Percentiles rank a stretch among this genome's conserved stretches.
Evolutionary conservation across 2,113 vertebrate genomes (phyloP).

Genomic region (Apeltes quadracus): DNA sequence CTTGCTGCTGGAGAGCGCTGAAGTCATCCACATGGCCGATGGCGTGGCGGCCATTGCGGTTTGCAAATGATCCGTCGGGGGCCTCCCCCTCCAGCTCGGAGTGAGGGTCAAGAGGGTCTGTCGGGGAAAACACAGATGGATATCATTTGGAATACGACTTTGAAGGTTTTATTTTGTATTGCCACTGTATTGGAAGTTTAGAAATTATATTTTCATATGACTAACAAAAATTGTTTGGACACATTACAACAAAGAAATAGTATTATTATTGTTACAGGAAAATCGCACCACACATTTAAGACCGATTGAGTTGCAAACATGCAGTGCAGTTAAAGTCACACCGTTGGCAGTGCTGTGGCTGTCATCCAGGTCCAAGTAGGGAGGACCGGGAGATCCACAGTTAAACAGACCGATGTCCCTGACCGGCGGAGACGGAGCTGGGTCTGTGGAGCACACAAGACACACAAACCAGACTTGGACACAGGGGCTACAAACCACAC

Average conservation of each 20-base stretch:
- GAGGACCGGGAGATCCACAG: conserved; percentile 70
- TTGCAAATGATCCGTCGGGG: conserved; percentile 74
- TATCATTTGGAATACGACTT: background rate
- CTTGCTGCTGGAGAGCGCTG: conserved; percentile 85
- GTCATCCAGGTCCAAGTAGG: conserved; percentile 73
- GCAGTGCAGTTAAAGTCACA: conserved; percentile 68
- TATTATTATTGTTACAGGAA: conserved; percentile 5
- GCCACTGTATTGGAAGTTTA: background rate
- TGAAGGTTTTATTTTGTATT: background rate
- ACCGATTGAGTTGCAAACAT: conserved; percentile 32
- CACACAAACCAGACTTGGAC: conserved; percentile 57
- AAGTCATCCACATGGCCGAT: conserved; percentile 87
- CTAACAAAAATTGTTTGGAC: background rate
- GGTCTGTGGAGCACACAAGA: conserved; percentile 80
- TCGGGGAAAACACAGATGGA: background rate
- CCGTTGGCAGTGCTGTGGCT: conserved; percentile 77
- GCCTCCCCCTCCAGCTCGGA: conserved; percentile 81
- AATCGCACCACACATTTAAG: conserved; percentile 6
- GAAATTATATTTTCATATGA: background rate
- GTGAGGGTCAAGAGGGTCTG: conserved; percentile 77
- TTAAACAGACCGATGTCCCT: conserved; percentile 87
- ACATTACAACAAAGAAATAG: background rate
- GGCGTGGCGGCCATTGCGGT: conserved; percentile 82
- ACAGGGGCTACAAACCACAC: conserved; percentile 47
- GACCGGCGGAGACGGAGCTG: conserved; percentile 89